Evolutionary conservation across 1,140 invertebrate species (phyloP), one percentile per base, ranked within the genome.

Genomic region (Drepana arcuata): DNA sequence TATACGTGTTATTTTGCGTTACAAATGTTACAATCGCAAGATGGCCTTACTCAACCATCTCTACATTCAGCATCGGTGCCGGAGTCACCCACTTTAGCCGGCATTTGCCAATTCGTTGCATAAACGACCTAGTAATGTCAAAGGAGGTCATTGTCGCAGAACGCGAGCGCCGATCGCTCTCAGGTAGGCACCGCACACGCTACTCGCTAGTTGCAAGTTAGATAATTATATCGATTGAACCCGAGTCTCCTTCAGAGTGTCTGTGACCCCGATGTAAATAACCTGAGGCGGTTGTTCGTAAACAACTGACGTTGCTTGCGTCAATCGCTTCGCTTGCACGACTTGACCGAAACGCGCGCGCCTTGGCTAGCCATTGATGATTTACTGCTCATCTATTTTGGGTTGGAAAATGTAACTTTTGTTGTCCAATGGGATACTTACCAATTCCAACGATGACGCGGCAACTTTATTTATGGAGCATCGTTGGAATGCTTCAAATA

Each of bases 201-300:
- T n/a, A 23, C 34, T 33, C 37, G 51, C 50, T 64, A 60, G 58
- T 48, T 56, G 52, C 59, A 53, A 49, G 58, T 73, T 73, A 70
- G 63, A 73, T 70, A 69, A 73, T 68, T 63, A 69, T 63, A 73
- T 65, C 66, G 70, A 73, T 71, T 63, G 63, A 63, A 68, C 63
- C 60, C 48, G 44, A 52, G 62, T 70, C 69, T 73, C 64, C 67
- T 72, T 75, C 72, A 47, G 51, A 51, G 71, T 80, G 75, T 78
- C 77, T 81, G 71, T 78, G 73, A 81, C 77, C 77, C 73, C 73
- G 68, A 78, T 77, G 77, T 81, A 77, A 81, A 80, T 80, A 80
- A 78, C 75, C 73, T 75, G 64, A 68, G 66, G 58, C 62, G 62
- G 58, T 64, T 57, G 56, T 56, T 65, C 56, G 69, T 81, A 81